Conservation (phyloP, 2,797 vertebrate species). For the Choloepus didactylus region DNA sequence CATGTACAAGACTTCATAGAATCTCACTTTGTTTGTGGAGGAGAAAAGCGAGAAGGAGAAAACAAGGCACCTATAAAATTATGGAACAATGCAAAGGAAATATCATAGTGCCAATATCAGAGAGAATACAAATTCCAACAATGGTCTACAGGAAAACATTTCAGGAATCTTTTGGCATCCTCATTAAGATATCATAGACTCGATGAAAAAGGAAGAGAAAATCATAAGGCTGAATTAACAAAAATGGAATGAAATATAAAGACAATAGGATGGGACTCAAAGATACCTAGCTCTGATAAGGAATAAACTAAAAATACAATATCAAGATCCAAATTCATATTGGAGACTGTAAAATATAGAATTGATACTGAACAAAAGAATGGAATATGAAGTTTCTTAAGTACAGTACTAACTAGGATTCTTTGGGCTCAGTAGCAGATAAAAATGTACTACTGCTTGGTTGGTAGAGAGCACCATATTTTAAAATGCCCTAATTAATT, state of each 20-base stretch:
- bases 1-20: not conserved
- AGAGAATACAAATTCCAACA: not conserved
- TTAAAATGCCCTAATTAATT: constrained; percentile 6
- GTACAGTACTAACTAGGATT: not conserved
- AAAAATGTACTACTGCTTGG: not conserved
- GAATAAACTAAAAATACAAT: not conserved
- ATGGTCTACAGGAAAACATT: not conserved
- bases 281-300: not conserved
- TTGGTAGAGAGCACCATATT: not conserved
- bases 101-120: not conserved
- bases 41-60: not conserved
- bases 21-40: not conserved
- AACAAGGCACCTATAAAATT: not conserved
- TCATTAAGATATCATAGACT: not conserved
- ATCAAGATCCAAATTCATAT: not conserved
- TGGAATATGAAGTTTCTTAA: not conserved
- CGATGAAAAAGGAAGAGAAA: not conserved
- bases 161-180: not conserved
- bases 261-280: not conserved
- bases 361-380: not conserved
- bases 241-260: not conserved
- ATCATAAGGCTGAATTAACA: not conserved
- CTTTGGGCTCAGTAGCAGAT: not conserved
- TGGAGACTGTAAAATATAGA: not conserved
- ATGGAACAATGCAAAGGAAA: not conserved